Percentiles rank a stretch among this genome's conserved stretches.
These are phyloP conservation scores for Threskiornis aethiopicus DNA, from an alignment of 2,797 vertebrate species.

Conservation along the genomic window DNA sequence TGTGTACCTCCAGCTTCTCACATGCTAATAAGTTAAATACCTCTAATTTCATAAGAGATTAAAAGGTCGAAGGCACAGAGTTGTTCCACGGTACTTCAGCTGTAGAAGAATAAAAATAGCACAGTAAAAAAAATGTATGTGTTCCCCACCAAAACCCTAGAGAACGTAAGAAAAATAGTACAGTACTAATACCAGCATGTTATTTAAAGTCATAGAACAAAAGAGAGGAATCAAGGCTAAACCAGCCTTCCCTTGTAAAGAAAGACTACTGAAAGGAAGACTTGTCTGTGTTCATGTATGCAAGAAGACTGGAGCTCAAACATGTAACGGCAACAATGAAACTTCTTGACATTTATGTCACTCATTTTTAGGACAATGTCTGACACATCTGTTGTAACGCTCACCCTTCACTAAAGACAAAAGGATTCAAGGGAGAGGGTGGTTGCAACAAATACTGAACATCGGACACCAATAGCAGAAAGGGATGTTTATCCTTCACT, in stretches of 20 bases:
- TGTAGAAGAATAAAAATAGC: background rate
- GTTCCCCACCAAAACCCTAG: background rate
- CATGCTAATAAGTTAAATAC: background rate
- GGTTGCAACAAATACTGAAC: background rate
- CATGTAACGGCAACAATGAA: background rate
- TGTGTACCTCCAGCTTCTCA: background rate
- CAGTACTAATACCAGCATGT: background rate
- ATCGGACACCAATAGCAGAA: background rate
- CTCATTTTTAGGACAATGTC: background rate
- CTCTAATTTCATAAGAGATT: background rate
- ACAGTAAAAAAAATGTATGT: background rate
- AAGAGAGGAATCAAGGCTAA: background rate
- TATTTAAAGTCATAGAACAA: background rate
- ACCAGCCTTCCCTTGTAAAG: background rate
- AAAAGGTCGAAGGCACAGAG: background rate
- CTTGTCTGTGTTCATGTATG: background rate
- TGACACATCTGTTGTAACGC: background rate
- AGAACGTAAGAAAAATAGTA: background rate
- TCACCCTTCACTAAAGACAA: background rate
- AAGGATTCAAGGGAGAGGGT: background rate
- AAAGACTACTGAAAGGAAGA: background rate
- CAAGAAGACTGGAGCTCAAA: background rate
- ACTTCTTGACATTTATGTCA: background rate
- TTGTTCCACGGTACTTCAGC: background rate
- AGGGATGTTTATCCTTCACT: background rate